phyloP scores from a whole-genome alignment of 1,140 invertebrate genomes.

The Bombus turneri region DNA sequence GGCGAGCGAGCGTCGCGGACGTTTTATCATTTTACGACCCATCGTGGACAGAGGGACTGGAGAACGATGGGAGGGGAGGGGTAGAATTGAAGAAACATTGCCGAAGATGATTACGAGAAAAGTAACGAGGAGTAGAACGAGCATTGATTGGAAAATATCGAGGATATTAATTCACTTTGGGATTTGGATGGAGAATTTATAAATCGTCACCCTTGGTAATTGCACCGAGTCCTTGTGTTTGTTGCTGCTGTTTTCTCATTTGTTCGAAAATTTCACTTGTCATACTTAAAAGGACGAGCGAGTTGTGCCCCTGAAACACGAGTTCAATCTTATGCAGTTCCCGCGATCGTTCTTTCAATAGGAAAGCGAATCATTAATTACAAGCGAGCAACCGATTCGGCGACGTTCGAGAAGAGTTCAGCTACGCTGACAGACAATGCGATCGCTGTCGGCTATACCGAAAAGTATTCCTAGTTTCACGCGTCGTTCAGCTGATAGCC shows the following conservation, averaged over 20 bases:
- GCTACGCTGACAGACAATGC: not conserved
- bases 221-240: too few species aligned
- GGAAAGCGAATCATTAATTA: conserved; percentile 44
- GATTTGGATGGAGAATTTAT: too few species aligned
- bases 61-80: not conserved
- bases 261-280: not conserved
- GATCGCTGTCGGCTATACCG: not conserved
- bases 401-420: not conserved
- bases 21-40: conserved; percentile 67
- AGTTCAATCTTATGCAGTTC: not conserved
- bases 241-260: not conserved
- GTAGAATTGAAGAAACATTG: not conserved
- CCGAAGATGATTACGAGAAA: too few species aligned
- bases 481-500: conserved; percentile 34
- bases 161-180: not conserved
- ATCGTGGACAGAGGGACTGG: not conserved
- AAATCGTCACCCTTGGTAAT: too few species aligned
- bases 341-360: not conserved
- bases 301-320: not conserved
- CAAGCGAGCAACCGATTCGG: conserved; percentile 18
- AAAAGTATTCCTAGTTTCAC: conserved; percentile 45
- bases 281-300: not conserved
- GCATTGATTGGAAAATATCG: not conserved
- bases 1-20: not conserved
- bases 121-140: not conserved